Evolutionary conservation across 2,113 vertebrate species (phyloP), one percentile per base, ranked within the genome.

Genomic region (Lophura nycthemera): DNA sequence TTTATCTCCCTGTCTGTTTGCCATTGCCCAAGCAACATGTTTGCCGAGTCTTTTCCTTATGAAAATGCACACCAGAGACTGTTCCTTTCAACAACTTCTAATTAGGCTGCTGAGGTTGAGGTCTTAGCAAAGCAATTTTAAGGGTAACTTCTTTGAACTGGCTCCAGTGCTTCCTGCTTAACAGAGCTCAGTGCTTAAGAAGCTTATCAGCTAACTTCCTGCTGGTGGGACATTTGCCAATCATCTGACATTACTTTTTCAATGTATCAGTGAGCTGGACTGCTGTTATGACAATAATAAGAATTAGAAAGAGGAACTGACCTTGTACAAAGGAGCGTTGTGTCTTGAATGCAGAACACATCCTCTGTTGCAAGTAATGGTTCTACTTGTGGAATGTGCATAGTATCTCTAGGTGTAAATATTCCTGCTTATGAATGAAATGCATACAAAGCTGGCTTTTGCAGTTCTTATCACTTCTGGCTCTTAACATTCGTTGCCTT

Each of bases 151-250:
- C 93, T 91, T 86, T 83, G 89, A 83, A 77, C 86, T 90, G 83
- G 89, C 91, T 96, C 92, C 94, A 94, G 69, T 79, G 89, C 86
- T 95, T 95, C 94, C 93, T 94, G 91, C 94, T 94, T 96, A 95
- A 83, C 59, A 86, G 95, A 89, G 87, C 95, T 95, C 94, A 81
- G 87, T 85, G 90, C 90, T 94, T 96, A 96, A 96, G 97, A 90
- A 90, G 95, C 93, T 97, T 96, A 97, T 97, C 95, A 95, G 94
- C 86, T 81, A 94, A 94, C 90, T 96, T 96, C 92, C 92, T 96
- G 93, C 95, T 89, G 88, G 69, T 92, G 83, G 94, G 90, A 91
- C 82, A 87, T 71, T 92, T 96, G 93, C 87, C 94, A 96, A 82
- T 96, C 96, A 93, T 81, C 89, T 91, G 67, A 88, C 90, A 91